phyloP scores from a whole-genome alignment of 2,888 invertebrate species.

The Patella ulyssiponensis region DNA sequence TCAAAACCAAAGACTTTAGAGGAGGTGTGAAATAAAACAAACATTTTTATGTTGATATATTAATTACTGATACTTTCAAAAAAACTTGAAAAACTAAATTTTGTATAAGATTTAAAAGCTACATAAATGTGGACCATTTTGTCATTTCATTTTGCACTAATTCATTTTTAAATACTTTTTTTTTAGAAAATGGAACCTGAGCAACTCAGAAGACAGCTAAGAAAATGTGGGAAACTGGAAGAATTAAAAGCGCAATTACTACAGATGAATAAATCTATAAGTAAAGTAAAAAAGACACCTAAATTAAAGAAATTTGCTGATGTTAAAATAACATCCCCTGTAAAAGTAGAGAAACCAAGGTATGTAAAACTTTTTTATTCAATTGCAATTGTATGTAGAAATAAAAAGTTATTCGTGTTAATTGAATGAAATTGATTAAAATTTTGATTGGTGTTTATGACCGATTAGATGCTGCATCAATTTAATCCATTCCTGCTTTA shows the following conservation, averaged over 20 bases:
- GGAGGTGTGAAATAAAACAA: neutral
- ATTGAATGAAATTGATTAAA: no score
- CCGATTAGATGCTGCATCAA: no score
- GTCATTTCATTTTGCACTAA: neutral
- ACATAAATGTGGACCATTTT: neutral
- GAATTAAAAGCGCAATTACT: constrained; percentile 59
- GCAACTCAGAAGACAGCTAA: constrained; percentile 48
- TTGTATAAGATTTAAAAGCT: no score
- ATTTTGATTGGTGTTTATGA: no score
- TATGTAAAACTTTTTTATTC: neutral
- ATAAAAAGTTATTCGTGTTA: no score
- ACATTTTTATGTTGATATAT: no score
- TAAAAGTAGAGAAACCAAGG: neutral
- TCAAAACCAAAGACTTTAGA: constrained; percentile 6
- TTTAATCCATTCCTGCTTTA: no score
- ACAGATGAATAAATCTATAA: constrained; percentile 50
- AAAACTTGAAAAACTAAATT: no score
- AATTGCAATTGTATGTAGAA: no score
- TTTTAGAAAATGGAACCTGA: constrained; percentile 23
- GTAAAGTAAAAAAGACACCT: constrained; percentile 45
- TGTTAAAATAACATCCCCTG: constrained; percentile 30
- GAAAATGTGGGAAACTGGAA: constrained; percentile 60
- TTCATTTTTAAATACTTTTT: constrained; percentile 24
- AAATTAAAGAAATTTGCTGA: constrained; percentile 47
- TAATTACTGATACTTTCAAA: no score